Base-by-base conservation (phyloP, 2,113 vertebrate species). In the Alaudala cheleensis region DNA sequence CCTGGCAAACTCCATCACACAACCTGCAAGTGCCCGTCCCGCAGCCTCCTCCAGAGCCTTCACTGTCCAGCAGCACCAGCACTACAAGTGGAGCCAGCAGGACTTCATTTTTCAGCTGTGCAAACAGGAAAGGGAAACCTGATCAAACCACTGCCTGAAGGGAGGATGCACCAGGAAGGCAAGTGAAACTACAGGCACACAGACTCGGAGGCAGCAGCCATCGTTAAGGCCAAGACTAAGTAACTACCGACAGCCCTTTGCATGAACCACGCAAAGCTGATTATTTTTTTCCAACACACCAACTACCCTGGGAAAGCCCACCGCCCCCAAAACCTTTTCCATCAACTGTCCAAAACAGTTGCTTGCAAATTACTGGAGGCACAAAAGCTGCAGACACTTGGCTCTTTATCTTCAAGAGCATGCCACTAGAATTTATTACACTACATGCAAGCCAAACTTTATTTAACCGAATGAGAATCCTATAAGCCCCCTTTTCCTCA, bases 401-500 rank as follows among this genome's bases (percentile, higher is more conserved):
- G 37, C 33, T 80, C 81, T 89, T 49, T 65, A 69, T 83, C 57
- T 90, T 40, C 44, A 71, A 88, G 84, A 90, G 39, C 6, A 6
- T 64, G 93, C 79, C 78, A 69, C 86, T 86, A 74, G 56, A 84
- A 93, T 88, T 95, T 92, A 92, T 88, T 80, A 77, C 54, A 65
- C 83, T 81, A 58, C 66, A 86, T 12, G 56, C 82, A 95, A 94
- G 83, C 80, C 80, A 89, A 92, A 88, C 65, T 88, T 96, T 96
- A 95, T 91, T 89, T 85, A 94, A 67, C 47, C 1, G 3, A 89
- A 91, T 0, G 0, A 90, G 85, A 96, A 96, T 89, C 92, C 94
- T 90, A 16, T 94, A 96, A 97, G 88, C 92, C 80, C 54, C 79
- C 22, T 91, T 90, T 69, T 86, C 81, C 93, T 88, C 93, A 94